Conservation (phyloP, 2,797 vertebrate species). For the Melopsittacus undulatus region DNA sequence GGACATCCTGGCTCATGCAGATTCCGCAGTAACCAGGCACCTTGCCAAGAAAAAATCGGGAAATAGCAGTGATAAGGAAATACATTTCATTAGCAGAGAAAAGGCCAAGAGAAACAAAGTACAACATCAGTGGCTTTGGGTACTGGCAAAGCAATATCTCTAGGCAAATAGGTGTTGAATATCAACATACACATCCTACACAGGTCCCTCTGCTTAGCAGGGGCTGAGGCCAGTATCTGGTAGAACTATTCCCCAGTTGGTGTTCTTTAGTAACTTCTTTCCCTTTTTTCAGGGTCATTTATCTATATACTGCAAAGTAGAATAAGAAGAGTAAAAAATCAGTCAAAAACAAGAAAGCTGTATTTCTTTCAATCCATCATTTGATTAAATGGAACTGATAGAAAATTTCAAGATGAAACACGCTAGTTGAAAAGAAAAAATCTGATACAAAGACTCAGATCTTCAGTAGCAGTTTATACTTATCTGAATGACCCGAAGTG, state of each 20-base stretch:
- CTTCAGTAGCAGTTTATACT: conserved; percentile 41
- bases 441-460: conserved; percentile 36
- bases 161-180: not conserved
- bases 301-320: not conserved
- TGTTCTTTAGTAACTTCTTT: not conserved
- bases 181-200: not conserved
- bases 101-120: conserved; percentile 49
- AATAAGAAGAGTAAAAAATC: conserved; percentile 13
- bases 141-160: not conserved
- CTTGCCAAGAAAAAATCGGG: conserved; percentile 24
- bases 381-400: conserved; percentile 35
- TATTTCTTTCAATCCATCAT: not conserved
- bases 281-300: not conserved
- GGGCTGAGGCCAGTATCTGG: not conserved
- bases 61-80: conserved; percentile 48
- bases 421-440: conserved; percentile 19
- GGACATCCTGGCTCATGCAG: conserved; percentile 26
- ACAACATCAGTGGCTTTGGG: not conserved
- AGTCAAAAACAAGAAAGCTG: not conserved
- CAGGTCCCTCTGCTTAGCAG: not conserved
- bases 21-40: conserved; percentile 53
- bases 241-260: not conserved
- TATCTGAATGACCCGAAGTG: conserved; percentile 24
- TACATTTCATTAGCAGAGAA: conserved; percentile 38
- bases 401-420: conserved; percentile 53